Conservation (phyloP, 2,888 invertebrate genomes). For the Odontomyia ornata region DNA sequence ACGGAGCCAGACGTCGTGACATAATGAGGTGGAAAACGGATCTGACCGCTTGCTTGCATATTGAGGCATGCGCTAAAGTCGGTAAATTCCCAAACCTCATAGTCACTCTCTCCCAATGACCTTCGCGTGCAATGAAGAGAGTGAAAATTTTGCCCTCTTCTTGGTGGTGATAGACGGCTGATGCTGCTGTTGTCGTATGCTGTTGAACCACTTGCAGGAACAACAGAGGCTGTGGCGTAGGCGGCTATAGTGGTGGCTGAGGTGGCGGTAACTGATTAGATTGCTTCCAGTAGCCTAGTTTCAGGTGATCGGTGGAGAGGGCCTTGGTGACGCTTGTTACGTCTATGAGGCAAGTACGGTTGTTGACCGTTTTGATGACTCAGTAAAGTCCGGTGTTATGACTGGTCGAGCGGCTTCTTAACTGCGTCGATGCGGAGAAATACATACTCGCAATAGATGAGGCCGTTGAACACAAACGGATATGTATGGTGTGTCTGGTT, state of each 20-base stretch:
- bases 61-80: background rate
- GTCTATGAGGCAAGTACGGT: too few species aligned
- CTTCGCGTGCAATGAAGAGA: background rate
- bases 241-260: background rate
- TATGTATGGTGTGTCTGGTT: background rate
- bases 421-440: too few species aligned
- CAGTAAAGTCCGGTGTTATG: background rate
- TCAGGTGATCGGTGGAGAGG: background rate
- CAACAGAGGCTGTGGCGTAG: background rate
- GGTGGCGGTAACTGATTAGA: background rate
- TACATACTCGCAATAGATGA: background rate
- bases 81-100: background rate
- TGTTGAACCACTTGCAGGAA: background rate
- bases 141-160: background rate
- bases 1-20: too few species aligned
- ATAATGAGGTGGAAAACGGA: background rate
- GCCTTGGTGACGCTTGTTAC: background rate
- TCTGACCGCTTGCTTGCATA: background rate
- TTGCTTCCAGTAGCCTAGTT: background rate
- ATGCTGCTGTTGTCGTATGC: background rate
- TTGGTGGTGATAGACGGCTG: background rate
- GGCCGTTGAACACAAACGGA: background rate
- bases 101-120: background rate
- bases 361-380: too few species aligned
- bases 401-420: background rate